Evolutionary conservation across 2,113 vertebrate species (phyloP).

Genomic region (Cephalopholis sonnerati): DNA sequence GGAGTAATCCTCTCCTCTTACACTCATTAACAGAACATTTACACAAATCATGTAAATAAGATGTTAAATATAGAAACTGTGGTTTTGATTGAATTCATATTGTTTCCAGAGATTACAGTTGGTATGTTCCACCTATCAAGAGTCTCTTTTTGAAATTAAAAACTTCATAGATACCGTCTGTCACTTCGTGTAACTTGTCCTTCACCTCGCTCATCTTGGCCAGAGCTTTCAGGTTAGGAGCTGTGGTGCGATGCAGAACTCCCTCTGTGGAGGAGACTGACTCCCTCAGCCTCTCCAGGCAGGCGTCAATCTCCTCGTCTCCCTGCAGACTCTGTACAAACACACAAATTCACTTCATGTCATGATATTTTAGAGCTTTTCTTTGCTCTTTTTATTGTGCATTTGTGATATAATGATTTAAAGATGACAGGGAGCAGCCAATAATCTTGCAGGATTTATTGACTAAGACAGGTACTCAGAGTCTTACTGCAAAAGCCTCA

Average conservation of each 20-base stretch:
- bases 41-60: background rate
- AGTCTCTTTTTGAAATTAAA: background rate
- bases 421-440: too few species aligned
- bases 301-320: slow-evolving; percentile 83
- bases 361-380: background rate
- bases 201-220: slow-evolving; percentile 88
- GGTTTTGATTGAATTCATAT: too few species aligned
- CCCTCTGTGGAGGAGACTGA: slow-evolving; percentile 81
- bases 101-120: too few species aligned
- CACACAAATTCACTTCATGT: background rate
- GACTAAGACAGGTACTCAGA: too few species aligned
- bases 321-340: slow-evolving; percentile 78
- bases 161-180: slow-evolving; percentile 81
- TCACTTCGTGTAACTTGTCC: slow-evolving; percentile 88
- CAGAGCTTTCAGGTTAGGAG: slow-evolving; percentile 91
- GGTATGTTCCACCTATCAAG: background rate
- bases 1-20: too few species aligned
- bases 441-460: too few species aligned
- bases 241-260: slow-evolving; percentile 83
- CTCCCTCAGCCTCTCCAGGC: slow-evolving; percentile 80
- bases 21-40: too few species aligned
- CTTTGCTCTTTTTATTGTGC: background rate
- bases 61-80: too few species aligned
- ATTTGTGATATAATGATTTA: too few species aligned
- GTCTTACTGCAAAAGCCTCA: too few species aligned